Conservation (phyloP, 2,113 vertebrate genomes). For the Bubo bubo region DNA sequence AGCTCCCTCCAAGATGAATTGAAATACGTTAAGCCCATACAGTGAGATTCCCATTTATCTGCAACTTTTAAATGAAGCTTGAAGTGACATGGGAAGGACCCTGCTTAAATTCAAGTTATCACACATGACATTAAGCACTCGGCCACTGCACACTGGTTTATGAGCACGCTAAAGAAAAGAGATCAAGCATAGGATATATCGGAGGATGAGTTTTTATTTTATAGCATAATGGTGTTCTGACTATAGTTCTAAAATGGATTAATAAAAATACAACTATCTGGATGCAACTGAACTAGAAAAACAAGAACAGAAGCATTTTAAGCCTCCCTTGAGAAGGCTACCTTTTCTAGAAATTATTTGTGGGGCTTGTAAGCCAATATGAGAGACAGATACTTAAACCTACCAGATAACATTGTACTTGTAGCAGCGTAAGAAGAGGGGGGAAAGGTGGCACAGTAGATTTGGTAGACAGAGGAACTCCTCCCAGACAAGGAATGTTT, state of each 20-base stretch:
- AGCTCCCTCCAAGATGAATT: not conserved
- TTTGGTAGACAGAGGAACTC: not conserved
- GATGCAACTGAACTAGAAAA: not conserved
- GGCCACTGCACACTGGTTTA: not conserved
- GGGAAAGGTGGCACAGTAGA: not conserved
- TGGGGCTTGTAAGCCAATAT: not conserved
- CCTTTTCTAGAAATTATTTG: not conserved
- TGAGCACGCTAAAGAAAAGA: not conserved
- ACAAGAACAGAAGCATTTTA: not conserved
- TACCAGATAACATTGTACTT: not conserved
- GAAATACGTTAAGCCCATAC: not conserved
- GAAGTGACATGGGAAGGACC: not conserved
- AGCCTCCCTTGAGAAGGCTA: not conserved
- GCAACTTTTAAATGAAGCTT: constrained; percentile 26
- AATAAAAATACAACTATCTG: not conserved
- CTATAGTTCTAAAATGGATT: not conserved
- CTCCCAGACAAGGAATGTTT: not conserved
- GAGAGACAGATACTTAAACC: not conserved
- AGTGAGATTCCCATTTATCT: not conserved
- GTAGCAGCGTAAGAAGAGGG: not conserved
- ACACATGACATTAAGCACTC: not conserved
- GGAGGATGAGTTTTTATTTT: not conserved
- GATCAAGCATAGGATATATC: not conserved
- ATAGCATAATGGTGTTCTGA: not conserved
- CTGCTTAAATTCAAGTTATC: not conserved